phyloP scores from a whole-genome alignment of 2,113 vertebrate species.

The Tachysurus vachellii region DNA sequence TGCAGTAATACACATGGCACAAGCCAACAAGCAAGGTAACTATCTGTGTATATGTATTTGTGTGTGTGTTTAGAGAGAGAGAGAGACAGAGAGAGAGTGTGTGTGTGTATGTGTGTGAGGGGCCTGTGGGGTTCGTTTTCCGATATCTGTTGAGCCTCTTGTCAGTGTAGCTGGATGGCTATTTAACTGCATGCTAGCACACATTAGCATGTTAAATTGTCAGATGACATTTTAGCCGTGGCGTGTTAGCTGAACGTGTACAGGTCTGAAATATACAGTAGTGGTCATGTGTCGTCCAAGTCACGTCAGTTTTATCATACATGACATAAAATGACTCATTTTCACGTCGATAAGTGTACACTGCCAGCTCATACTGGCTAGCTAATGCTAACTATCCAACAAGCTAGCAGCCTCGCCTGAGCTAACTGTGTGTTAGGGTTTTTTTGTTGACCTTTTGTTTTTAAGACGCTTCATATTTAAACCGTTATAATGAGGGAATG shows the following conservation, averaged over 20 bases:
- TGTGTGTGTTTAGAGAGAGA: not conserved
- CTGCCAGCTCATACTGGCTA: constrained; percentile 11
- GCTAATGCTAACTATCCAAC: not conserved
- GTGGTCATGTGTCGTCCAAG: not conserved
- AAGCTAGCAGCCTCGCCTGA: constrained; percentile 1
- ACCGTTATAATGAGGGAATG: not conserved
- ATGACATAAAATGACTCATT: not conserved
- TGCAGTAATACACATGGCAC: constrained; percentile 73
- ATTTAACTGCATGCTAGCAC: constrained; percentile 38
- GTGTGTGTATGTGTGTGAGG: not conserved
- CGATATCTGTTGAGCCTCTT: not conserved
- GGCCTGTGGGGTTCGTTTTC: not conserved
- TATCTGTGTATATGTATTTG: no score
- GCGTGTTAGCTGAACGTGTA: not conserved
- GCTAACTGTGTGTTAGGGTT: not conserved
- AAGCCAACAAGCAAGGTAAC: constrained; percentile 77
- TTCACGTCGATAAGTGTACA: not conserved
- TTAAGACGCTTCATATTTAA: not conserved
- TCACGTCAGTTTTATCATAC: not conserved
- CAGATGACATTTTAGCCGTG: not conserved
- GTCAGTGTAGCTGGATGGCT: constrained; percentile 7
- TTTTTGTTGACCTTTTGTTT: not conserved
- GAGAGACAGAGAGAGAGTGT: not conserved
- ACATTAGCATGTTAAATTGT: not conserved
- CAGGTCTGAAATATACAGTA: not conserved